Conservation (phyloP, 1,140 invertebrate genomes). For the Psilanteris sp. region DNA sequence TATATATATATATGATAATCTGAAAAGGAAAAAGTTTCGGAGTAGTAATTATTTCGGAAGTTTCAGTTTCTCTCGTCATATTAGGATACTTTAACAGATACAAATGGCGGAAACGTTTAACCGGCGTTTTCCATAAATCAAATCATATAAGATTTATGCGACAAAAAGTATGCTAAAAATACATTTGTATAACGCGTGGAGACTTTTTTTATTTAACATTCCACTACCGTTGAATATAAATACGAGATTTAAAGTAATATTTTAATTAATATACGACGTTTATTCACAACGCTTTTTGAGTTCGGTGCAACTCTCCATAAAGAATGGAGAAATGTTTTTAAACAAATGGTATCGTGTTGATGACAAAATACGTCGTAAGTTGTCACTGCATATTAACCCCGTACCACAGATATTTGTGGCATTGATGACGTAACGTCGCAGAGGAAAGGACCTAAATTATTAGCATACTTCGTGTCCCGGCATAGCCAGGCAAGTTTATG, state of each 20-base stretch:
- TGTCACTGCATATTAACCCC: conserved; percentile 63
- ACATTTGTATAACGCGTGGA: no score
- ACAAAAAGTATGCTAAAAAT: conserved; percentile 7
- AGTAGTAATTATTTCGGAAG: conserved; percentile 28
- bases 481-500: conserved; percentile 71
- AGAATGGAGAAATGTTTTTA: background rate
- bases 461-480: conserved; percentile 73
- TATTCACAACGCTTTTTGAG: no score
- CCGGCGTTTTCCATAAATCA: conserved; percentile 51
- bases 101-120: conserved; percentile 22
- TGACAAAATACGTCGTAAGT: conserved; percentile 25
- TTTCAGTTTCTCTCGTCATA: conserved; percentile 34
- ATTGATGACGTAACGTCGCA: conserved; percentile 51
- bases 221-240: no score
- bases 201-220: no score
- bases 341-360: conserved; percentile 2
- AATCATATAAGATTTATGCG: conserved; percentile 11
- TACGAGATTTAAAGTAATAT: no score
- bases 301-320: no score
- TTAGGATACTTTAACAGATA: conserved; percentile 41
- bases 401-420: conserved; percentile 61
- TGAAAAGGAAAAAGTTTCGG: conserved; percentile 13
- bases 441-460: conserved; percentile 67
- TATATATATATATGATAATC: no score
- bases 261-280: no score